A percentile compares a stretch with the other conserved stretches of the same genome.
Conservation (phyloP, 2,797 vertebrate species). For the Diplodus puntazzo region DNA sequence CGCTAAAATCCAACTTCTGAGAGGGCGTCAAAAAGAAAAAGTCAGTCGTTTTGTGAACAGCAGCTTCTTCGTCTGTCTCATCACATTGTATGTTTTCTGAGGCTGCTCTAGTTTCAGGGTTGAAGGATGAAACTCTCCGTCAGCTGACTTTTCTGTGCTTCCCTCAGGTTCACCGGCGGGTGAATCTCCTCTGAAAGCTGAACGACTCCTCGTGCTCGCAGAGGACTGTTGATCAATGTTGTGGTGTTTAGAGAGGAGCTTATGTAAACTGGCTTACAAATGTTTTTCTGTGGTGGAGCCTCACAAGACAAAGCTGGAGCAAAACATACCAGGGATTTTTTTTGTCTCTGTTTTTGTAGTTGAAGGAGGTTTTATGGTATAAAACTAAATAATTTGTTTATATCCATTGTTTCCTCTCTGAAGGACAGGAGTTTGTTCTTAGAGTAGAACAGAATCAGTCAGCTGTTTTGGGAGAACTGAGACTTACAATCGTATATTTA, state of each 20-base stretch:
- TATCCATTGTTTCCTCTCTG: not conserved
- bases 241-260: slow-evolving; percentile 22
- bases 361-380: not conserved
- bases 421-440: not conserved
- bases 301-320: not conserved
- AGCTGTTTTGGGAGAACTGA: not conserved
- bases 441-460: not conserved
- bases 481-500: not conserved
- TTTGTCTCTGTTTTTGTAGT: no score
- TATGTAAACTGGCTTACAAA: not conserved
- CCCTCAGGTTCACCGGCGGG: not conserved
- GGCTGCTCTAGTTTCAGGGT: not conserved
- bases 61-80: not conserved
- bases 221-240: slow-evolving; percentile 26
- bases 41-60: not conserved
- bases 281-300: not conserved
- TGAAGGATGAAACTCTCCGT: slow-evolving; percentile 1
- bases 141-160: slow-evolving; percentile 9
- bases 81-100: not conserved
- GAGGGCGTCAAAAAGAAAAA: not conserved
- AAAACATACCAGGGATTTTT: not conserved
- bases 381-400: not conserved
- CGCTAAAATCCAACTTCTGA: not conserved
- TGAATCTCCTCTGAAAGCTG: slow-evolving; percentile 29
- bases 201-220: slow-evolving; percentile 14